Evolutionary conservation across 2,888 invertebrate genomes (phyloP), one percentile per base, ranked within the genome.

Genomic region (Gisinianus flammeolus): DNA sequence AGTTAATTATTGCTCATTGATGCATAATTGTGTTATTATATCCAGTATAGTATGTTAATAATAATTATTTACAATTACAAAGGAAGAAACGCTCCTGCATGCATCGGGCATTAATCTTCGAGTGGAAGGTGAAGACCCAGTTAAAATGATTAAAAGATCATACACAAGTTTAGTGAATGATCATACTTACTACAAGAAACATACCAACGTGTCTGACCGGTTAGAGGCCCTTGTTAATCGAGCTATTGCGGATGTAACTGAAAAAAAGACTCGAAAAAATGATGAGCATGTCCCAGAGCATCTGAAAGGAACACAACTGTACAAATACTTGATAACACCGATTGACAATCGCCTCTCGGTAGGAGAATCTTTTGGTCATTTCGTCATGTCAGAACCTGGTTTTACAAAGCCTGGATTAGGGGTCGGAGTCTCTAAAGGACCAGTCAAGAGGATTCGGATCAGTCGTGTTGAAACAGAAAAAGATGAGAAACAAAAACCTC

Each of bases 291-390:
- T 74, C 31, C 58, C 73, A 6, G 73, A 74, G 0, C 35, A 44
- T 31, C 22, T 44, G 1, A 74, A 74, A 44, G 58, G 44, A 19
- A 64, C 73, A 10, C 73, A 74, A 35, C 44, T 74, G 3, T 74
- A 74, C 44, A 74, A 74, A n/a, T 66, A 66, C n/a, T 74, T 74
- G 64, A 44, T 74, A 22, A 44, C 73, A 2, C 64, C 73, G 16
- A 12, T 64, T 6, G 73, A 74, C n/a, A 24, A 74, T 35, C 64
- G 64, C 6, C 35, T 30, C 1, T 6, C 5, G n/a, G 52, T 19
- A 16, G 28, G 64, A 35, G 73, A 74, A 28, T 16, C 35, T 19
- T 74, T 74, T 44, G 73, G 73, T n/a, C 73, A 74, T 66, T 12
- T 35, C 0, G 58, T 74, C 31, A 58, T 62, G 64, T 30, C 26